Evolutionary conservation across 2,888 invertebrate species (phyloP).

Genomic region (Priapulus caudatus): DNA sequence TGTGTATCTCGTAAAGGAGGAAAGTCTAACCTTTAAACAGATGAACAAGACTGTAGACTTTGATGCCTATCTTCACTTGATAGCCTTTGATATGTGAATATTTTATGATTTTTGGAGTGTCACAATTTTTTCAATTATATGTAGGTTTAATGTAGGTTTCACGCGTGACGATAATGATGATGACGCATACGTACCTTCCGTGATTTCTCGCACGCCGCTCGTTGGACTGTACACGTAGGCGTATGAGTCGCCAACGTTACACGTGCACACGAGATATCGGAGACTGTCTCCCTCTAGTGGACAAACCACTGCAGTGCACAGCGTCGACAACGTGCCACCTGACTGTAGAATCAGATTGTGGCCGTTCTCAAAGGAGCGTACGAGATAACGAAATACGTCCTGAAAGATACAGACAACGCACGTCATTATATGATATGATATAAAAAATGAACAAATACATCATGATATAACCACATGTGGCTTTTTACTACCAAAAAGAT

Average conservation of each 20-base stretch:
- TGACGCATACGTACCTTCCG: slow-evolving; percentile 25
- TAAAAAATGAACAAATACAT: slow-evolving; percentile 1
- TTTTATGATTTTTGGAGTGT: too few species aligned
- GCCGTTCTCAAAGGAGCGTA: slow-evolving; percentile 68
- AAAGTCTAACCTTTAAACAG: too few species aligned
- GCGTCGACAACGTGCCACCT: slow-evolving; percentile 66
- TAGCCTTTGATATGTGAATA: too few species aligned
- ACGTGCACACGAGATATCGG: slow-evolving; percentile 58
- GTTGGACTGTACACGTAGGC: slow-evolving; percentile 69
- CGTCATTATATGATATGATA: too few species aligned
- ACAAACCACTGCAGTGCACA: slow-evolving; percentile 60
- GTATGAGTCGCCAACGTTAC: slow-evolving; percentile 76
- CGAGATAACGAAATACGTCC: slow-evolving; percentile 62
- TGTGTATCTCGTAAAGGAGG: too few species aligned
- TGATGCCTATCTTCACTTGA: too few species aligned
- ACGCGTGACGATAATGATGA: too few species aligned
- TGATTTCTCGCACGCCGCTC: slow-evolving; percentile 69
- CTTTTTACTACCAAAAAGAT: too few species aligned
- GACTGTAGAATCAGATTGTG: slow-evolving; percentile 71
- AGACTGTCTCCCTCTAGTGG: slow-evolving; percentile 37
- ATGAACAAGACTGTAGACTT: too few species aligned
- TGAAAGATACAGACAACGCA: slow-evolving; percentile 24
- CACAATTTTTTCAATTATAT: too few species aligned
- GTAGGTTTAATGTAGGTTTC: too few species aligned
- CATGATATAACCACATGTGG: too few species aligned